Percentiles rank a stretch among this genome's conserved stretches.
Evolutionary conservation across 2,797 vertebrate genomes (phyloP).

Genomic region (Halcyon chelicuti): DNA sequence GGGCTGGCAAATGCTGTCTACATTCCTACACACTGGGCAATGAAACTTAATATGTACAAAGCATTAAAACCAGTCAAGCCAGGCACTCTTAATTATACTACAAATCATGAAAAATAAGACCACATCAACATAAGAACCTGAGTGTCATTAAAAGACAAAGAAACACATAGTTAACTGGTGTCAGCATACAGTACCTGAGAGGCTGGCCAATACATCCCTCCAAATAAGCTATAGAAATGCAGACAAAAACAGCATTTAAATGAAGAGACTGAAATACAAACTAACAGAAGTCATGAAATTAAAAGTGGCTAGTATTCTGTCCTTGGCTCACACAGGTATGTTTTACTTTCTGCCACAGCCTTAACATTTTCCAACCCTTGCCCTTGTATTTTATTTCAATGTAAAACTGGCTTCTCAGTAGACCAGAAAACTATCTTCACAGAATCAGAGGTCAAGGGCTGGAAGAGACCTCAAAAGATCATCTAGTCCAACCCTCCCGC

Average conservation of each 20-base stretch:
- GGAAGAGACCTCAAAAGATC: too few relatives aligned
- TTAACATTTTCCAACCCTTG: slow-evolving; percentile 19
- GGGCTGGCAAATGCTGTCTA: slow-evolving; percentile 53
- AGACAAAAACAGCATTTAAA: slow-evolving; percentile 25
- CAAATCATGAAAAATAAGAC: slow-evolving; percentile 44
- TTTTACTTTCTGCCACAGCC: not conserved
- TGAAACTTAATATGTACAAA: slow-evolving; percentile 51
- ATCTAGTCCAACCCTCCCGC: too few relatives aligned
- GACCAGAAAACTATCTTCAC: slow-evolving; percentile 39
- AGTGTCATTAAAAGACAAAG: slow-evolving; percentile 27
- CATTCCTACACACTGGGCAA: slow-evolving; percentile 30
- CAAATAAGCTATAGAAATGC: not conserved
- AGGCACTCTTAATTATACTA: slow-evolving; percentile 1
- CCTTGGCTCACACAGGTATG: slow-evolving; percentile 32
- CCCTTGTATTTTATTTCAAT: slow-evolving; percentile 45
- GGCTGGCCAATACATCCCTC: not conserved
- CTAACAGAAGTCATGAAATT: slow-evolving; percentile 49
- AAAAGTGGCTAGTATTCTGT: slow-evolving; percentile 11
- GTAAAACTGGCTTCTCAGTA: slow-evolving; percentile 34
- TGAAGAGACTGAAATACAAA: slow-evolving; percentile 18
- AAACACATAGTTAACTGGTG: not conserved
- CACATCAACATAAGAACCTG: slow-evolving; percentile 1
- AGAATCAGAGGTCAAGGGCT: too few relatives aligned
- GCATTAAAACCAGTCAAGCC: not conserved
- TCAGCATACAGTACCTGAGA: not conserved